Base-by-base conservation (phyloP, 2,113 vertebrate species). In the Gymnobelideus leadbeateri region DNA sequence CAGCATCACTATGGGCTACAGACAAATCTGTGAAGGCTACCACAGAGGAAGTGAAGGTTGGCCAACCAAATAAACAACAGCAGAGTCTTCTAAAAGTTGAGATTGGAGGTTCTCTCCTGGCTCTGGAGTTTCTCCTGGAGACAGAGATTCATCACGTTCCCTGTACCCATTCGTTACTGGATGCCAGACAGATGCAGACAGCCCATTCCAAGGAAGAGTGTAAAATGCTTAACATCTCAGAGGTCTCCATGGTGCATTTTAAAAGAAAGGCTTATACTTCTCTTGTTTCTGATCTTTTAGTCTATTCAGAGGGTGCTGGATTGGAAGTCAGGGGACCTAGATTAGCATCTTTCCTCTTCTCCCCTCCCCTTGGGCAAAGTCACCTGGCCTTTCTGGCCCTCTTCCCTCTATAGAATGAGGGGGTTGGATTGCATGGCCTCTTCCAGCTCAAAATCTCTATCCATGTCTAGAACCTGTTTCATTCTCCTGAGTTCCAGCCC, bases 171-270 rank as follows among this genome's bases (percentile, higher is more conserved):
- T n/a, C 51, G 21, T 14, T 52, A 37, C 51, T 43, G 4, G 55
- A n/a, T 54, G 31, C 21, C 43, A 23, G 37, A 24, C 1, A 37
- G 50, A 25, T 24, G 4, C 91, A 25, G 25, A 19, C 2, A 31
- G 43, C 19, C 46, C 53, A 16, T 28, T 10, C 28, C 14, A 14
- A 31, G 3, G 26, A 92, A 47, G 46, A 25, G 4, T 8, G 25
- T 37, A 4, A 43, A 21, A 90, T 8, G 23, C 23, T 14, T 68
- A 0, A 0, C 0, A 16, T 43, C 57, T 46, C 23, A 0, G 49
- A 14, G 0, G 89, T 61, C 12, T 0, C 8, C 1, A 0, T 7
- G 0, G 21, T 16, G 6, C 0, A 0, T 61, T 9, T 19, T n/a
- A 37, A 68, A 94, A 31, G 25, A 90, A 89, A 90, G 43, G 54